Conservation (phyloP, 2,888 invertebrate genomes). For the Dryobota labecula region DNA sequence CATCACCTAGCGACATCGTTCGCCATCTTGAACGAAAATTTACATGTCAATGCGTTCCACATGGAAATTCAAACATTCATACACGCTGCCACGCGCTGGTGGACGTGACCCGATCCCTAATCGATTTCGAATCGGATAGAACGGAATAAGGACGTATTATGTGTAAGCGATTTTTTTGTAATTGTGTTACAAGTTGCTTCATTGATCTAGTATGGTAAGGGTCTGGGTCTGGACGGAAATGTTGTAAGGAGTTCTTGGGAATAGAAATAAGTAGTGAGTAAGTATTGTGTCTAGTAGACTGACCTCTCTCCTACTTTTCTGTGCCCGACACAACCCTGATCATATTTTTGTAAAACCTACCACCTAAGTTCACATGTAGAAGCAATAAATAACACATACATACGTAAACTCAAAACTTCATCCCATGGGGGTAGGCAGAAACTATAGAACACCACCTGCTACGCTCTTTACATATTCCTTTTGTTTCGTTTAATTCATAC, state of each 20-base stretch:
- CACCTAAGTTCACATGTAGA: too few species aligned
- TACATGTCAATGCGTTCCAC: constrained; percentile 75
- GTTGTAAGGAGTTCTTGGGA: background rate
- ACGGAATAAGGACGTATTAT: constrained; percentile 66
- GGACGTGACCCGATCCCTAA: constrained; percentile 73
- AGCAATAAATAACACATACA: too few species aligned
- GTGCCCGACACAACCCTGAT: too few species aligned
- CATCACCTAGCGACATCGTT: constrained; percentile 51
- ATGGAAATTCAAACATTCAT: constrained; percentile 75
- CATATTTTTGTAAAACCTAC: too few species aligned
- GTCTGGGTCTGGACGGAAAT: constrained; percentile 6
- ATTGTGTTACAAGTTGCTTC: constrained; percentile 61
- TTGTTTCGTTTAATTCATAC: too few species aligned
- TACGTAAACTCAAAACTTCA: too few species aligned
- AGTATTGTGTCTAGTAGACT: background rate
- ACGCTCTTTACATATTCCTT: too few species aligned
- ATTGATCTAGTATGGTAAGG: constrained; percentile 44
- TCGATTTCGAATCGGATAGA: constrained; percentile 68
- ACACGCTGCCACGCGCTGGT: constrained; percentile 67
- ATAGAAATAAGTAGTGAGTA: background rate
- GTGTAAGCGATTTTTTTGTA: constrained; percentile 62
- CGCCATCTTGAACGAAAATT: constrained; percentile 71
- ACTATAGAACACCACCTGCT: too few species aligned
- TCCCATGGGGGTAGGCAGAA: too few species aligned
- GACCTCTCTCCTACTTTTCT: too few species aligned